Conservation (phyloP, 1,140 invertebrate species). For the Pseudobourletiella spinata region DNA sequence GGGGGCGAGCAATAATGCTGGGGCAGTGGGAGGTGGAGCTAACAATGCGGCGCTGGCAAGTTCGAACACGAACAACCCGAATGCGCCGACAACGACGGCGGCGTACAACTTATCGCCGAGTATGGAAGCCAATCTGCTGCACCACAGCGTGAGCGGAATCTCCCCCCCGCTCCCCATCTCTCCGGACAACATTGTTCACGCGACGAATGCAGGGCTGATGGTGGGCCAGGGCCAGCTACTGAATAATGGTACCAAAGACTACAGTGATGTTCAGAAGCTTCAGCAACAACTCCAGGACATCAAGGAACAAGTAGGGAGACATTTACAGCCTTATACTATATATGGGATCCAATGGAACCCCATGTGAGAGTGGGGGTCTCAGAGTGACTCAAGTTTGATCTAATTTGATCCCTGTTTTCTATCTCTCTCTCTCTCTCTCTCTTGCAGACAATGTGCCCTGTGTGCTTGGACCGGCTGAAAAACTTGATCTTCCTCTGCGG, state of each 20-base stretch:
- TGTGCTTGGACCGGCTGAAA: conserved; percentile 91
- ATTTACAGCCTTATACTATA: too few relatives aligned
- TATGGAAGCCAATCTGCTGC: conserved; percentile 32
- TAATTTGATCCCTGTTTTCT: background rate
- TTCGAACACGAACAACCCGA: conserved; percentile 3
- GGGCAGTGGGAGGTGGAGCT: conserved; percentile 3
- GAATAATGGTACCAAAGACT: conserved; percentile 74
- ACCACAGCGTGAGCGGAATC: conserved; percentile 11
- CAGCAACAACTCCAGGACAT: conserved; percentile 95
- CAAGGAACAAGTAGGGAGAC: conserved; percentile 81
- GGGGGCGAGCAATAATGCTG: background rate
- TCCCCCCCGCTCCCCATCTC: conserved; percentile 16
- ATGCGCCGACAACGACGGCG: background rate
- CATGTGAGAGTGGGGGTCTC: too few relatives aligned
- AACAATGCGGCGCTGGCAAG: background rate
- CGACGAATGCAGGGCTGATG: conserved; percentile 22
- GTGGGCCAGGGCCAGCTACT: conserved; percentile 47
- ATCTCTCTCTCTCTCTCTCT: background rate
- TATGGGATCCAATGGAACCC: too few relatives aligned
- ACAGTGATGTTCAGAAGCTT: conserved; percentile 79
- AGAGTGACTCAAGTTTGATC: too few relatives aligned
- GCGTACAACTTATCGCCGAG: conserved; percentile 30
- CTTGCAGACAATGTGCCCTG: conserved; percentile 89
- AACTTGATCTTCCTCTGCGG: conserved; percentile 99
- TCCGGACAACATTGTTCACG: conserved; percentile 31